Base-by-base conservation (phyloP, 2,113 vertebrate genomes). In the Pangasianodon gigas region DNA sequence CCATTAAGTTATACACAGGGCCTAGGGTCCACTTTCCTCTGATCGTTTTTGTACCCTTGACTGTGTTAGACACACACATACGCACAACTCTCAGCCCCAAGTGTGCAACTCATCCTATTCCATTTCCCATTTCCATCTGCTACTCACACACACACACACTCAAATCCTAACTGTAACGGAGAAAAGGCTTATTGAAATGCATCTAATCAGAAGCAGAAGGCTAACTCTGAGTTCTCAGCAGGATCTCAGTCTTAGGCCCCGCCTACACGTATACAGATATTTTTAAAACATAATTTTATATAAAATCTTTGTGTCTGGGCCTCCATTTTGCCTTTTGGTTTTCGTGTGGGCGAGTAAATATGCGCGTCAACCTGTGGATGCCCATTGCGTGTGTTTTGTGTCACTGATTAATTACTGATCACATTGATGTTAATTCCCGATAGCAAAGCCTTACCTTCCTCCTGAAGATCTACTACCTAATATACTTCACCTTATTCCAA, bases 31-130 rank as follows among this genome's bases (percentile, higher is more conserved):
- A 89, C 90, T 91, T 89, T 91, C 84, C 88, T 89, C 62, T 84
- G 86, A 89, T 91, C 65, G 80, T 89, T 88, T 88, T 91, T 91
- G 84, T 87, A 87, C 85, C 88, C 90, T 89, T 91, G 85, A 91
- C 88, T 91, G 86, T 91, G 85, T 80, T 79, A 84, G 46, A 79
- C 54, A 89, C 90, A 85, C 69, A 84, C 37, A 84, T 6, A 86
- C 65, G 56, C 69, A 84, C 16, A 69, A 51, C 44, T 69, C 14
- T 85, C 21, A 74, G 82, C 56, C 81, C 86, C 89, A 87, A 84
- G 69, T 90, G 80, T 85, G 65, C 60, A 84, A 69, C 37, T 46
- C 7, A 48, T 90, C 26, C 56, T 77, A 83, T 67, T 85, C 89
- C 69, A 88, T 79, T 90, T 91, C 82, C 79, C 84, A 85, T 65